A percentile compares a stretch with the other conserved stretches of the same genome.
These are phyloP conservation scores for Actinia tenebrosa DNA, from an alignment of 64 coral and sea anemone species.

Conservation along the genomic window DNA sequence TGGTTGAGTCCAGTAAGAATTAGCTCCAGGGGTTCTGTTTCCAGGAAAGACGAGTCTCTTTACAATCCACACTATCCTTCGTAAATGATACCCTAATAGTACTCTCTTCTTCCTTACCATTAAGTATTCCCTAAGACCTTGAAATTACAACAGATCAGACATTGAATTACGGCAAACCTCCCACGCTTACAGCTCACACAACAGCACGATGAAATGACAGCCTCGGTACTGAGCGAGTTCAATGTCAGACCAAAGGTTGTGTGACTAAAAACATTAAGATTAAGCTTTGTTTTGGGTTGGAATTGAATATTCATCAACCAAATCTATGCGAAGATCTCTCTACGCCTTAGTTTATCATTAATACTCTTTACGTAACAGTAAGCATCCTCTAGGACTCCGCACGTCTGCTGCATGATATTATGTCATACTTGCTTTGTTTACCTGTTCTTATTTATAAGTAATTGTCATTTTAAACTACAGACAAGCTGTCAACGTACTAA, in stretches of 20 bases:
- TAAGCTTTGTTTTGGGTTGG: not conserved
- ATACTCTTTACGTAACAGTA: not conserved
- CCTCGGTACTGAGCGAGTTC: not conserved
- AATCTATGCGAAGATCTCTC: not conserved
- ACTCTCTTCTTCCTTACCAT: not conserved
- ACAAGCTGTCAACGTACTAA: not conserved
- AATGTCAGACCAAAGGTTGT: not conserved
- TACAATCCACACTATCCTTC: too few species aligned
- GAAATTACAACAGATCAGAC: not conserved
- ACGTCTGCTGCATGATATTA: not conserved
- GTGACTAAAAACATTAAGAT: not conserved
- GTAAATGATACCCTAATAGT: not conserved
- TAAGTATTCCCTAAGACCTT: not conserved
- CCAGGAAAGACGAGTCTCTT: not conserved
- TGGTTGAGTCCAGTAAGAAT: not conserved
- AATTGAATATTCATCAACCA: not conserved
- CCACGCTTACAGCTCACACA: not conserved
- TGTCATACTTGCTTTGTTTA: not conserved
- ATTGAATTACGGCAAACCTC: not conserved
- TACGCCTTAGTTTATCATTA: not conserved
- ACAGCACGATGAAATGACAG: too few species aligned
- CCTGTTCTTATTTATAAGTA: not conserved
- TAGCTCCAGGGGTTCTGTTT: not conserved
- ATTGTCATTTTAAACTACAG: not conserved
- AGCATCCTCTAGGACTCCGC: not conserved